phyloP scores from a whole-genome alignment of 2,113 vertebrate genomes.

The Hippocampus comes region DNA sequence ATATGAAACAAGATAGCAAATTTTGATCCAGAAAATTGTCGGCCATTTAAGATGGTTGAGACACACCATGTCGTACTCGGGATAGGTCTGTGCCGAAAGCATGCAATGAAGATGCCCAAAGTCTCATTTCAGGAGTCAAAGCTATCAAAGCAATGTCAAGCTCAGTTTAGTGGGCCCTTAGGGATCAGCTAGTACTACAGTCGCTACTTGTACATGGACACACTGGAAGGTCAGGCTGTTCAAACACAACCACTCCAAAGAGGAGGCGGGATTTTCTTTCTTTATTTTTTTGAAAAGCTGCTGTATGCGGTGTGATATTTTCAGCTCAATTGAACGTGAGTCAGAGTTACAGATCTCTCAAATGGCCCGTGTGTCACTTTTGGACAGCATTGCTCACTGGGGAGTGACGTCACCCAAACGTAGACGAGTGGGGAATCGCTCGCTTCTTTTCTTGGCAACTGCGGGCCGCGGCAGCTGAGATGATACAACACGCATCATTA shows the following conservation, averaged over 20 bases:
- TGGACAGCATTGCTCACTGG: slow-evolving; percentile 42
- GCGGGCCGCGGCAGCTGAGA: slow-evolving; percentile 58
- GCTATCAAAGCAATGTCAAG: neutral
- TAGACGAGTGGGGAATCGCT: slow-evolving; percentile 32
- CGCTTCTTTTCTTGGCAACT: slow-evolving; percentile 58
- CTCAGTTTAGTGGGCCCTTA: slow-evolving; percentile 1
- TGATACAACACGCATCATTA: slow-evolving; percentile 60
- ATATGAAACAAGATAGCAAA: slow-evolving; percentile 45
- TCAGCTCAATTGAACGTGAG: slow-evolving; percentile 68
- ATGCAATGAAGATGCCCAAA: neutral
- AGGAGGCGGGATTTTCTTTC: slow-evolving; percentile 23
- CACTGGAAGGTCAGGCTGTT: slow-evolving; percentile 42
- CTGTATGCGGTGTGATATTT: slow-evolving; percentile 62
- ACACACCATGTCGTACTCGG: neutral
- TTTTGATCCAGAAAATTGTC: slow-evolving; percentile 33
- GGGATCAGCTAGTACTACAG: slow-evolving; percentile 23
- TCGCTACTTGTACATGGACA: slow-evolving; percentile 25
- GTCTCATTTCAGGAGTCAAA: neutral
- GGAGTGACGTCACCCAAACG: slow-evolving; percentile 56
- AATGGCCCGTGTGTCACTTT: slow-evolving; percentile 46
- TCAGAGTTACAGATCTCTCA: slow-evolving; percentile 49
- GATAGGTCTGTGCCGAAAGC: slow-evolving; percentile 12
- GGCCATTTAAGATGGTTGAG: neutral
- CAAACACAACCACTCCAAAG: slow-evolving; percentile 63
- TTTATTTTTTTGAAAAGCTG: slow-evolving; percentile 27